phyloP scores from a whole-genome alignment of 2,113 vertebrate species.

The Uria aalge region DNA sequence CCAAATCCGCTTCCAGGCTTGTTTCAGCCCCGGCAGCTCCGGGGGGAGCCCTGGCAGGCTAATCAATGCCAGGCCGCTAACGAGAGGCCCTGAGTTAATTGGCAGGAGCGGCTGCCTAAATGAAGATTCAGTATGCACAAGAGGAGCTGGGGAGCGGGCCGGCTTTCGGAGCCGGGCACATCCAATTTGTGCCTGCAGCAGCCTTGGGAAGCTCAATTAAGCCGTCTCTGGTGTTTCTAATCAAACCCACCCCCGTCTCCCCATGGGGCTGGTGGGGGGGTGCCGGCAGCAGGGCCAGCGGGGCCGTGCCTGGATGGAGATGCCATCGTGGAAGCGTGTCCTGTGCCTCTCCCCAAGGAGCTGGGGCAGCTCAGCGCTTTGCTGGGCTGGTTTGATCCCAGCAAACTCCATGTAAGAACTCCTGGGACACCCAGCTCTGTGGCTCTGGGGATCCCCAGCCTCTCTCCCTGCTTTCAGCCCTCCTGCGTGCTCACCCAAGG shows the following conservation, averaged over 20 bases:
- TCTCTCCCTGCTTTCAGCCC: not conserved
- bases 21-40: not conserved
- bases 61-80: not conserved
- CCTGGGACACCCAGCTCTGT: not conserved
- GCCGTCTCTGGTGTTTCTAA: not conserved
- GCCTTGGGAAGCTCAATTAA: not conserved
- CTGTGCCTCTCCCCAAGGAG: not conserved
- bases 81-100: not conserved
- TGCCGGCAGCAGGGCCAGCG: not conserved
- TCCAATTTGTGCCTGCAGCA: not conserved
- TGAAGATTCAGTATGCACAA: not conserved
- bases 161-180: not conserved
- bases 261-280: not conserved
- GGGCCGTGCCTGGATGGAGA: not conserved
- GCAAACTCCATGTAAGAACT: not conserved
- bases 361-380: not conserved
- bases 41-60: not conserved
- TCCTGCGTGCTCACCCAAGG: fast-evolving
- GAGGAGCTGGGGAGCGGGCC: not conserved
- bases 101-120: not conserved
- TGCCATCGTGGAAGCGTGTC: not conserved
- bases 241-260: not conserved
- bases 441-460: not conserved
- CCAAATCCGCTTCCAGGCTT: not conserved
- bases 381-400: not conserved